Conservation (phyloP, 92 coral and sea anemone genomes). For the Porites rus region DNA sequence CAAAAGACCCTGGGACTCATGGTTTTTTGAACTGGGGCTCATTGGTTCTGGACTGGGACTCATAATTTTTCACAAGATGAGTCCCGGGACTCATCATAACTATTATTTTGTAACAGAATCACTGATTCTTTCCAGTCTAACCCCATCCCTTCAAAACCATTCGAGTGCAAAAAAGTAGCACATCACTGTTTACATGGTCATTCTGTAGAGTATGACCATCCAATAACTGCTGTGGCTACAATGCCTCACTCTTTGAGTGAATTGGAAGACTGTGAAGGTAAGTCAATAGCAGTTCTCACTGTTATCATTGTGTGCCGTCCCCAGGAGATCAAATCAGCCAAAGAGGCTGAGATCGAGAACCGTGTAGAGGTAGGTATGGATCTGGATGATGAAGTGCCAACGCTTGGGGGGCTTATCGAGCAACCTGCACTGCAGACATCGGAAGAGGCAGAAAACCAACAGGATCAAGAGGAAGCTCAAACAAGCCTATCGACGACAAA, state of each 20-base stretch:
- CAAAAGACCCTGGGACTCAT: no score
- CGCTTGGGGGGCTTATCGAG: constrained; percentile 43
- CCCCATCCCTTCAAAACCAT: no score
- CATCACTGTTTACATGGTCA: background rate
- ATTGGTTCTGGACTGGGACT: no score
- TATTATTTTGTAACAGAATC: no score
- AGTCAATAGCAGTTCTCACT: constrained; percentile 29
- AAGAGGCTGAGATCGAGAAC: constrained; percentile 80
- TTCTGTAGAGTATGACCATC: background rate
- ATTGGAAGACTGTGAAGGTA: constrained; percentile 6
- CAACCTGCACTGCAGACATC: constrained; percentile 31
- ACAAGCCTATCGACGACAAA: background rate
- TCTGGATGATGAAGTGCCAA: constrained; percentile 75
- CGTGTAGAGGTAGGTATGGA: constrained; percentile 98
- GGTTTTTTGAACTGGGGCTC: no score
- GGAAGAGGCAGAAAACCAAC: background rate
- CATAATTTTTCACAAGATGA: no score
- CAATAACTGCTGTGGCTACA: background rate
- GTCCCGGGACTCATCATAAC: no score
- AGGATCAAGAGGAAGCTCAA: background rate
- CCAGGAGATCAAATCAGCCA: constrained; percentile 85
- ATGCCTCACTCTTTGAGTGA: background rate
- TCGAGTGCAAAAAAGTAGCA: background rate
- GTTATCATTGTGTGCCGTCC: constrained; percentile 60
- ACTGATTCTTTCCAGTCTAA: no score